A percentile compares a stretch with the other conserved stretches of the same genome.
phyloP scores from a whole-genome alignment of 2,888 invertebrate genomes.

The Trachelus iudaicus region DNA sequence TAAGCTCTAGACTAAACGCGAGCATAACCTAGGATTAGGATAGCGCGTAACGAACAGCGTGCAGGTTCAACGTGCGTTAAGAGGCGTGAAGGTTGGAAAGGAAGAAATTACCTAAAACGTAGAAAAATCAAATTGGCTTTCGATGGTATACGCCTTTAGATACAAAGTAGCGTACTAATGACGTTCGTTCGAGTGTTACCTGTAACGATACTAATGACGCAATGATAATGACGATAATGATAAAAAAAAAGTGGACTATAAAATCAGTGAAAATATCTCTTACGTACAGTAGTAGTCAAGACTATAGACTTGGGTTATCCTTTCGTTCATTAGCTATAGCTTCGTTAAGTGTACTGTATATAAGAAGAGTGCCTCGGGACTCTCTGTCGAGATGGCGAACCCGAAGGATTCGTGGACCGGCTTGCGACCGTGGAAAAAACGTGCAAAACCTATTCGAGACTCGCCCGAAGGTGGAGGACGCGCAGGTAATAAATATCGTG shows the following conservation, averaged over 20 bases:
- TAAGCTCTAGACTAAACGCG: constrained; percentile 2
- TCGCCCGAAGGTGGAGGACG: constrained; percentile 44
- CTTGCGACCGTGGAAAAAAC: constrained; percentile 16
- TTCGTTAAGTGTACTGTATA: background rate
- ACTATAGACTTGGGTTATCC: background rate
- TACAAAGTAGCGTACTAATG: background rate
- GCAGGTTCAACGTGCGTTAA: background rate
- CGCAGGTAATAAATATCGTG: constrained; percentile 60
- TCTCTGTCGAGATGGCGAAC: constrained; percentile 2
- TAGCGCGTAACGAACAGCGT: constrained; percentile 1
- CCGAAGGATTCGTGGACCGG: constrained; percentile 20
- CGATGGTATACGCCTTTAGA: background rate
- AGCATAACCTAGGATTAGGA: constrained; percentile 4
- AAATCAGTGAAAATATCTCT: background rate
- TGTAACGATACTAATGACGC: background rate
- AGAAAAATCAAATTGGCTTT: background rate
- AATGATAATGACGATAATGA: background rate
- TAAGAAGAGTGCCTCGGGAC: constrained; percentile 11
- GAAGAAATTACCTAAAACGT: background rate
- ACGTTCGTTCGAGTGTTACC: background rate
- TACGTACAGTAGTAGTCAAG: background rate
- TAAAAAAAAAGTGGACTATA: background rate
- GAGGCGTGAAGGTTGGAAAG: background rate
- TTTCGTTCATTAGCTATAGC: background rate
- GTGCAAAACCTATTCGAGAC: constrained; percentile 40